Base-by-base conservation (phyloP, 2,113 vertebrate species). In the Heterocephalus glaber region DNA sequence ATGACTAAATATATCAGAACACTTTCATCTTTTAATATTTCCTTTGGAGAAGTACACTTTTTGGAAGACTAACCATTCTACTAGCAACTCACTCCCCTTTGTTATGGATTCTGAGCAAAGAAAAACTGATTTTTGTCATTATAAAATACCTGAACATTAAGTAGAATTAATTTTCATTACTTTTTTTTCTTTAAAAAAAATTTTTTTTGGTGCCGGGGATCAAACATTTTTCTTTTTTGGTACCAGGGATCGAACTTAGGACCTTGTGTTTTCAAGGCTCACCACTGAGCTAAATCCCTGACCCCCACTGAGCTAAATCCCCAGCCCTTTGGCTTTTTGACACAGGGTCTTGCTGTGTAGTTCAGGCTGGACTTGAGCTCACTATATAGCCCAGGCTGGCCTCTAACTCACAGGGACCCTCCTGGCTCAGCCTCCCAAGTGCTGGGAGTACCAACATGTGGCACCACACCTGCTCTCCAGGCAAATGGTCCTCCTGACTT, bases 401-500 rank as follows among this genome's bases (percentile, higher is more conserved):
- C 70, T 74, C 22, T 20, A 74, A 13, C 41, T 74, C 76, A 54
- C 16, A 77, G 28, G 13, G 76, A 35, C 35, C 16, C 12, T 54
- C 30, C 52, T 35, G 49, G 49, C 16, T 79, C 30, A 52, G 49
- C 76, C 76, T 54, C 30, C 49, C 17, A 35, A 49, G 44, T 49
- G 28, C 26, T 77, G 44, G 14, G 44, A 49, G 14, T 76, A 47
- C 28, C 1, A 13, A 49, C 30, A 49, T 49, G 44, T 49, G 26
- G 13, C 26, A 33, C 0, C 28, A 47, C 14, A 16, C 26, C 41
- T 0, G 35, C n/a, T 19, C 33, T 80, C 5, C 13, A 77, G 47
- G 26, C 0, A 2, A 60, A 80, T 54, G 8, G 56, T 35, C 49
- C 24, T 91, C 12, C 89, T 92, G 97, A 98, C 98, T 98, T 63